Evolutionary conservation across 2,797 vertebrate species (phyloP).

Genomic region (Huso huso): DNA sequence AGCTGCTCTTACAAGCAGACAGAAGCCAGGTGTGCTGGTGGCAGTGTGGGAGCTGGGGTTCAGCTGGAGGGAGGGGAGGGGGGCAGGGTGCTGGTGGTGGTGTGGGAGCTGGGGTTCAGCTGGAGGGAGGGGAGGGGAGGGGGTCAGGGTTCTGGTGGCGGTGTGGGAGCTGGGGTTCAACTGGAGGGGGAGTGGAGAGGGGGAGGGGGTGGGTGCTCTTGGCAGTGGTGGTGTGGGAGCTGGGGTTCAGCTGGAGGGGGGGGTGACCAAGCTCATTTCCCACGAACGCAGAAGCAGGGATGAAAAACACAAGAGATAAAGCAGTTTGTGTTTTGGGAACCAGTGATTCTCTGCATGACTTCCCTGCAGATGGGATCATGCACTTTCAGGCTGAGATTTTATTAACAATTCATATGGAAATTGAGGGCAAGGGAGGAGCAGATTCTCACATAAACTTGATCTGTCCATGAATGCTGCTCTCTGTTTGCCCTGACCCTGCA

Average conservation of each 20-base stretch:
- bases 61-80: too few relatives aligned
- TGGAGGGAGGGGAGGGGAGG: neutral
- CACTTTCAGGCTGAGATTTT: conserved; percentile 81
- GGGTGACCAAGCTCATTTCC: conserved; percentile 58
- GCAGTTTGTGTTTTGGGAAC: conserved; percentile 64
- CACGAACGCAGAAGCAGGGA: conserved; percentile 54
- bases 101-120: too few relatives aligned
- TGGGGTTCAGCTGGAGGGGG: conserved; percentile 13
- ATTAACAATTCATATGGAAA: conserved; percentile 99
- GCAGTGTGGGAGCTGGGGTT: too few relatives aligned
- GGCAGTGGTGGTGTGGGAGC: conserved; percentile 24
- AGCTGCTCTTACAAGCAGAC: conserved; percentile 32
- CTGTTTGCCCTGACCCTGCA: conserved; percentile 88
- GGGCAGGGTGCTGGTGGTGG: too few relatives aligned
- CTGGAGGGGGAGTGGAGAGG: too few relatives aligned
- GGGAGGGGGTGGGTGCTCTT: conserved; percentile 34
- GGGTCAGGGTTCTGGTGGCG: conserved; percentile 6
- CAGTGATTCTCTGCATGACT: conserved; percentile 72
- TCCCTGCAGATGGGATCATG: conserved; percentile 75
- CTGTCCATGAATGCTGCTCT: conserved; percentile 92
- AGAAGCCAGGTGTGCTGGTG: conserved; percentile 51
- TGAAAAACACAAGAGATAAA: conserved; percentile 54
- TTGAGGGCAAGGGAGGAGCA: conserved; percentile 81
- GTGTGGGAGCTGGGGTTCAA: too few relatives aligned
- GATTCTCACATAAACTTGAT: conserved; percentile 98